Base-by-base conservation (phyloP, 1,140 invertebrate genomes). In the Chironomus tepperi region DNA sequence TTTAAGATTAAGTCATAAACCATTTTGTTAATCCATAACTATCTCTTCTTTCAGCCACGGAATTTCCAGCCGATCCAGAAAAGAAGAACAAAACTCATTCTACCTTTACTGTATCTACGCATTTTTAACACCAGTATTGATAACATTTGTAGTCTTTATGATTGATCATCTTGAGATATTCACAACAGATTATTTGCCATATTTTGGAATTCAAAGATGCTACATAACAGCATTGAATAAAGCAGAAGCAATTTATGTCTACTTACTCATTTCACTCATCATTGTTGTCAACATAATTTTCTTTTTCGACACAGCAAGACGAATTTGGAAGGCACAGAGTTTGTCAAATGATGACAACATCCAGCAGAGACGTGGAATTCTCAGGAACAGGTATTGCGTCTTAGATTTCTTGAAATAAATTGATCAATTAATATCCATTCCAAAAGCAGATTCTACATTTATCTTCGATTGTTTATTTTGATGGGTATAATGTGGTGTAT, bases 231-330 rank as follows among this genome's bases (percentile, higher is more conserved):
- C 12, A 0, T n/a, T 0, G 1, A 57, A n/a, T 5, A 57, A n/a
- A n/a, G 47, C n/a, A n/a, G 47, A 57, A 57, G 47, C 47, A 57
- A 57, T 57, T 57, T 57, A 57, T 57, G 47, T 57, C n/a, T 57
- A 57, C 12, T 1, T 15, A 5, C 47, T n/a, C 12, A 57, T 57
- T 12, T 57, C 47, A 57, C 12, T 57, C n/a, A 12, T 57, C 47
- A 57, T 57, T 5, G n/a, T 57, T 15, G n/a, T 57, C 47, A 57
- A 57, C 12, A 57, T 57, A 12, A 57, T 15, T 15, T n/a, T 57
- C 3, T 57, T 57, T 15, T 15, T 57, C 1, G 5, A n/a, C 12
- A 57, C 47, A 15, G 47, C 47, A 15, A 12, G 12, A 15, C 12
- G 12, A 57, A 57, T 57, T 57, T 57, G 47, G 47, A 57, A 57